Base-by-base conservation (phyloP, 2,113 vertebrate species). In the Suncus etruscus region DNA sequence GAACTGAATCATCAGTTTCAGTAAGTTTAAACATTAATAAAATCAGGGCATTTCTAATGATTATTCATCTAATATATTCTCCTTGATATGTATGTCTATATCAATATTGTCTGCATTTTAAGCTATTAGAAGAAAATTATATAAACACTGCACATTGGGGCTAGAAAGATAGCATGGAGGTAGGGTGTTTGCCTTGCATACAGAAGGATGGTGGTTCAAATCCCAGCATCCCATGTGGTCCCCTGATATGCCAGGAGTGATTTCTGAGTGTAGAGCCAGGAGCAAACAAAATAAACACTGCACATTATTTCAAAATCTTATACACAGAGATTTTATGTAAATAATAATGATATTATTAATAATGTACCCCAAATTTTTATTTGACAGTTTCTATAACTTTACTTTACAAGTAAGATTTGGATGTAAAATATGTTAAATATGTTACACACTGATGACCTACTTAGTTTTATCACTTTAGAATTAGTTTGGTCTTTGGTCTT, bases 371-470 rank as follows among this genome's bases (percentile, higher is more conserved):
- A 81, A 78, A 32, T 50, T 78, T 32, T 74, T 58, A 73, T 87
- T 83, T 88, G 50, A 16, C 18, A 58, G 25, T 50, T 73, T 70
- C n/a, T 47, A 1, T 84, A 32, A 25, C 61, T 91, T 90, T 87
- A 31, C 9, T 50, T 14, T 20, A 39, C n/a, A 81, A 61, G 24
- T 70, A 27, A 83, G 29, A 51, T 5, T 32, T 68, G 32, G 39
- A 63, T 84, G 69, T 11, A 51, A 81, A 20, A 39, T 83, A 20
- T 63, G 1, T 50, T 51, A 81, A 20, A 39, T 83, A 20, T 63
- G 1, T 50, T 83, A 48, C 39, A 79, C 24, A 16, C 75, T 87
- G 27, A 66, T 27, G 27, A 66, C 25, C 63, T 66, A 27, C 25
- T 27, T 24, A 27, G 63, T 66, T 32, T 78, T 83, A 47, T 87